Base-by-base conservation (phyloP, 2,888 invertebrate species). In the Carabus problematicus region DNA sequence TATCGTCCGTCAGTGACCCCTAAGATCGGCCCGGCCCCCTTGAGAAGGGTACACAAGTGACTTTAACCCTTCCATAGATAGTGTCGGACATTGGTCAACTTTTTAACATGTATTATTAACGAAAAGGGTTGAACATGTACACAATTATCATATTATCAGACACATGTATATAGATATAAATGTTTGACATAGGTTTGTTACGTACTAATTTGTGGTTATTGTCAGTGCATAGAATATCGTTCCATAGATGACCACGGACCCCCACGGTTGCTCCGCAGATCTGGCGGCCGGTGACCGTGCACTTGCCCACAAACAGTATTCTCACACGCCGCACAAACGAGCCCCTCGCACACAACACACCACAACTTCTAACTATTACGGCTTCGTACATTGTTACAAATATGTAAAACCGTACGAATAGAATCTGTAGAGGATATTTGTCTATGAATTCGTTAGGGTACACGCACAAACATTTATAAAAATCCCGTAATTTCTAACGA, bases 1-100 rank as follows among this genome's bases (percentile, higher is more conserved):
- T n/a, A n/a, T n/a, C n/a, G n/a, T n/a, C n/a, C n/a, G n/a, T n/a
- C n/a, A n/a, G n/a, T n/a, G 18, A 39, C 18, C 52, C 41, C 11
- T 14, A 59, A 12, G 19, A 56, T n/a, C 19, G 40, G 9, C 29
- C 29, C 11, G 29, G n/a, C n/a, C 56, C 56, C 56, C 29, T 52
- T 52, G 7, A 12, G 52, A 16, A 9, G 18, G 52, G 16, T 16
- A 52, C 14, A 52, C 19, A 52, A 49, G 52, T 52, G 18, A 19
- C 45, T 45, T 45, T n/a, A 45, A 45, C 45, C 12, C 45, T 45
- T 11, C 7, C 45, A 45, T 8, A 55, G 64, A 64, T 54, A 18
- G 54, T 29, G 56, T 54, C 54, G 66, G 66, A 47, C 66, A 66
- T 14, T 66, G 66, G 66, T 66, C 66, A 66, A 59, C 3, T 42